Conservation (phyloP, 2,888 invertebrate species). For the Diaperis boleti region DNA sequence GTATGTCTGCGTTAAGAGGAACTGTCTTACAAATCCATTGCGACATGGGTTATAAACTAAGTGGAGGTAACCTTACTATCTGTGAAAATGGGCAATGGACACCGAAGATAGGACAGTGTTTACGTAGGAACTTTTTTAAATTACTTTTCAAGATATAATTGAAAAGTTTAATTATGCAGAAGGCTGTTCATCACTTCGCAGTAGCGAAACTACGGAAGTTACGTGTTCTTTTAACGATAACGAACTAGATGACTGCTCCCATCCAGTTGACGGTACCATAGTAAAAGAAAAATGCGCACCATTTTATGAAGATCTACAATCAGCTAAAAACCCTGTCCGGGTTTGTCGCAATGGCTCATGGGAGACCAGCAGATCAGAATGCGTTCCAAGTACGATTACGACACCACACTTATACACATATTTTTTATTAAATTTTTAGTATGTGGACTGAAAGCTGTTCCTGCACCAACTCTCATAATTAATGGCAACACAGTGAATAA, state of each 20-base stretch:
- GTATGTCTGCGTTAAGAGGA: background rate
- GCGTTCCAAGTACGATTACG: slow-evolving; percentile 57
- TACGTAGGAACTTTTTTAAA: slow-evolving; percentile 43
- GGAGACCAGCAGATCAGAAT: slow-evolving; percentile 46
- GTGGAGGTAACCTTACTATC: background rate
- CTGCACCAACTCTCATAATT: slow-evolving; percentile 53
- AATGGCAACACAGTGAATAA: slow-evolving; percentile 50
- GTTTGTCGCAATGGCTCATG: slow-evolving; percentile 44
- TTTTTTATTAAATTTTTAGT: slow-evolving; percentile 52
- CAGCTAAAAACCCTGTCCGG: slow-evolving; percentile 14
- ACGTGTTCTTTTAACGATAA: slow-evolving; percentile 38
- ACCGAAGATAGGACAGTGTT: slow-evolving; percentile 44
- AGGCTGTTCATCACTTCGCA: background rate
- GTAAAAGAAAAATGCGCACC: slow-evolving; percentile 51
- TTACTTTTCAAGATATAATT: too few species aligned
- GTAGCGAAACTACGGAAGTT: slow-evolving; percentile 39
- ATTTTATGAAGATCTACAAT: slow-evolving; percentile 51
- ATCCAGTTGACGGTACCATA: slow-evolving; percentile 49
- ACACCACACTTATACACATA: too few species aligned
- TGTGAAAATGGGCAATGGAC: slow-evolving; percentile 39
- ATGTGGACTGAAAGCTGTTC: slow-evolving; percentile 57
- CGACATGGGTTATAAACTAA: background rate
- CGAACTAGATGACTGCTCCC: slow-evolving; percentile 19
- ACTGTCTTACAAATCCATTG: background rate
- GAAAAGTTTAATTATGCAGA: too few species aligned